A percentile compares a stretch with the other conserved stretches of the same genome.
Evolutionary conservation across 2,113 vertebrate species (phyloP).

Genomic region (Verasper variegatus): DNA sequence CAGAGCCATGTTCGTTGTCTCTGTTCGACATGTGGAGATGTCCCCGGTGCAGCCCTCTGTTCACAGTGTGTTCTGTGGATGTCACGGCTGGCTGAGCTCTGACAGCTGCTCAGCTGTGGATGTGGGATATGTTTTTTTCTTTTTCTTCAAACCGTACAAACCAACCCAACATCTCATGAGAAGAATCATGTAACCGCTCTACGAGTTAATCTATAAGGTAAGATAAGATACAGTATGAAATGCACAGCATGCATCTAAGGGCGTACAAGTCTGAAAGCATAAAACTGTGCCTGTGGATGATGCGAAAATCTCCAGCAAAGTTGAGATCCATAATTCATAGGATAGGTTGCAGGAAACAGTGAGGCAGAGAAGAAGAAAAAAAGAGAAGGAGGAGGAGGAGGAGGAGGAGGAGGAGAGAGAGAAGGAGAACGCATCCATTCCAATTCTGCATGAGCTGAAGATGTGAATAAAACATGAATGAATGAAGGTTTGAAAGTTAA

Average conservation of each 20-base stretch:
- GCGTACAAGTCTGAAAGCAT: neutral
- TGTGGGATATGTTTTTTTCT: neutral
- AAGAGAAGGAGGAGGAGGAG: neutral
- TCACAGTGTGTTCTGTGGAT: conserved; percentile 33
- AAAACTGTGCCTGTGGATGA: conserved; percentile 44
- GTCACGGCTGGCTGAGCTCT: conserved; percentile 60
- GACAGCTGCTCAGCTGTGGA: conserved; percentile 51
- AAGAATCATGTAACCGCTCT: neutral
- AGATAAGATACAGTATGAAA: conserved; percentile 5
- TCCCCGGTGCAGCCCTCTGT: conserved; percentile 55
- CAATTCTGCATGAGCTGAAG: conserved; percentile 71
- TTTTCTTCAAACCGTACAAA: neutral
- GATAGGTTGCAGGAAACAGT: conserved; percentile 69
- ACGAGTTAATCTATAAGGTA: neutral
- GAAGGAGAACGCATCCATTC: conserved; percentile 51
- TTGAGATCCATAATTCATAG: conserved; percentile 78
- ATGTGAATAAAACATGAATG: conserved; percentile 83
- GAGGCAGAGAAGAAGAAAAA: conserved; percentile 35
- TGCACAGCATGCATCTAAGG: conserved; percentile 13
- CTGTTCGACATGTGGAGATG: conserved; percentile 48
- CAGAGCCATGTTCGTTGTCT: conserved; percentile 56
- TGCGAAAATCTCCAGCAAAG: conserved; percentile 63
- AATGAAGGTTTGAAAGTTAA: conserved; percentile 70
- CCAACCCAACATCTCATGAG: neutral
- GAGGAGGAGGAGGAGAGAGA: conserved; percentile 1